Conservation (phyloP, 2,797 vertebrate genomes). For the Hydrolagus colliei region DNA sequence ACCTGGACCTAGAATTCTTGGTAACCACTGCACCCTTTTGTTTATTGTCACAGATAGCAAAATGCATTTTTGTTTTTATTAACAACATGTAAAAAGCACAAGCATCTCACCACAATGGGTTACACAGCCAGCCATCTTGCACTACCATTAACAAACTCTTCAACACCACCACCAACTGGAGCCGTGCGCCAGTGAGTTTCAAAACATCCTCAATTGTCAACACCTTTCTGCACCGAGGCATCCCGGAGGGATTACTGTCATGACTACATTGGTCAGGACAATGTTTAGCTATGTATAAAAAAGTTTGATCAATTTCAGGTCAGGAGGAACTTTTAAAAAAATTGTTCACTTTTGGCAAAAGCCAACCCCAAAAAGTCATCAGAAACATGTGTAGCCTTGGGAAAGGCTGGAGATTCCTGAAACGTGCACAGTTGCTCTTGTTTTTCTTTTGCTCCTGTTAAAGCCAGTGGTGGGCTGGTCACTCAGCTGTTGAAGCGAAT, state of each 20-base stretch:
- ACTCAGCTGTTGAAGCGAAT: background rate
- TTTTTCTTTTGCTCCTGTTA: background rate
- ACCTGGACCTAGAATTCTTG: constrained; percentile 21
- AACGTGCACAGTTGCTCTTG: background rate
- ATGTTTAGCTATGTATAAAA: background rate
- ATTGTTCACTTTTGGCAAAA: no score
- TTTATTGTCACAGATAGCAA: constrained; percentile 1
- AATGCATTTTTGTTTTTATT: constrained; percentile 10
- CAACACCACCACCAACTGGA: constrained; percentile 22
- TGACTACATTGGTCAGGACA: background rate
- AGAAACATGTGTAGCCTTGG: background rate
- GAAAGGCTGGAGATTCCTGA: background rate
- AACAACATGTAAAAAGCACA: constrained; percentile 23
- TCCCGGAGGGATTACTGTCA: background rate
- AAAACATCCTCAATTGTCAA: background rate
- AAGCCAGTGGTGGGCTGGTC: background rate
- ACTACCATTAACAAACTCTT: background rate
- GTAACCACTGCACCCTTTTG: constrained; percentile 23
- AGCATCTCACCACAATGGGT: constrained; percentile 16
- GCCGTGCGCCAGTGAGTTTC: background rate
- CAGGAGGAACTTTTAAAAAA: no score
- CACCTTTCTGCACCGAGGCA: no score
- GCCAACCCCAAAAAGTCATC: background rate
- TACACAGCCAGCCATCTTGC: constrained; percentile 26
- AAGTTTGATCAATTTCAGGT: no score